phyloP scores from a whole-genome alignment of 2,113 vertebrate species.

The Ranitomeya variabilis region DNA sequence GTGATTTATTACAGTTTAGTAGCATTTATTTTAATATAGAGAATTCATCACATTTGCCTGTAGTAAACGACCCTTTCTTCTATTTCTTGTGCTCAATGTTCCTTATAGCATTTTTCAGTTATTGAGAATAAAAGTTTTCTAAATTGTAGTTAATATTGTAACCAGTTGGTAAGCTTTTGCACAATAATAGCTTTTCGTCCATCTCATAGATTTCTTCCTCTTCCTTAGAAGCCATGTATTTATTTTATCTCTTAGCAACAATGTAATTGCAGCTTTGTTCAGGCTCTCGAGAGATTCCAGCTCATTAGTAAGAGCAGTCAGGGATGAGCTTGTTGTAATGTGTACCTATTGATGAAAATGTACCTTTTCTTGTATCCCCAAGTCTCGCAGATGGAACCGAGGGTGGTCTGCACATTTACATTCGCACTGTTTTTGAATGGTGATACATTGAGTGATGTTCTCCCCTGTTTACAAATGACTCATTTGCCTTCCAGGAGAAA shows the following conservation, averaged over 20 bases:
- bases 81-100: slow-evolving; percentile 11
- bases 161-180: slow-evolving; percentile 9
- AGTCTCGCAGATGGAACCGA: slow-evolving; percentile 29
- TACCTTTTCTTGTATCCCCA: slow-evolving; percentile 28
- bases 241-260: slow-evolving; percentile 53
- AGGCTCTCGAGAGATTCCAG: slow-evolving; percentile 37
- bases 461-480: slow-evolving; percentile 27
- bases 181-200: slow-evolving; percentile 36
- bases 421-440: slow-evolving; percentile 14
- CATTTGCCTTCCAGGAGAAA: slow-evolving; percentile 18
- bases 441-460: slow-evolving; percentile 8
- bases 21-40: neutral
- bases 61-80: neutral
- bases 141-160: slow-evolving; percentile 21
- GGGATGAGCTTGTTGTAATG: slow-evolving; percentile 34
- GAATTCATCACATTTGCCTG: neutral
- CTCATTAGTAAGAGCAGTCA: slow-evolving; percentile 47
- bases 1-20: neutral
- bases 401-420: slow-evolving; percentile 43
- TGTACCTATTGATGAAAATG: slow-evolving; percentile 47
- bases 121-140: neutral
- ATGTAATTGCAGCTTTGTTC: slow-evolving; percentile 43
- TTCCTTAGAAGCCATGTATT: slow-evolving; percentile 18
- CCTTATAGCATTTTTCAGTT: neutral
- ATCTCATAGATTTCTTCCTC: neutral